Conservation (phyloP, 2,888 invertebrate genomes). For the Isotomurus palustris region DNA sequence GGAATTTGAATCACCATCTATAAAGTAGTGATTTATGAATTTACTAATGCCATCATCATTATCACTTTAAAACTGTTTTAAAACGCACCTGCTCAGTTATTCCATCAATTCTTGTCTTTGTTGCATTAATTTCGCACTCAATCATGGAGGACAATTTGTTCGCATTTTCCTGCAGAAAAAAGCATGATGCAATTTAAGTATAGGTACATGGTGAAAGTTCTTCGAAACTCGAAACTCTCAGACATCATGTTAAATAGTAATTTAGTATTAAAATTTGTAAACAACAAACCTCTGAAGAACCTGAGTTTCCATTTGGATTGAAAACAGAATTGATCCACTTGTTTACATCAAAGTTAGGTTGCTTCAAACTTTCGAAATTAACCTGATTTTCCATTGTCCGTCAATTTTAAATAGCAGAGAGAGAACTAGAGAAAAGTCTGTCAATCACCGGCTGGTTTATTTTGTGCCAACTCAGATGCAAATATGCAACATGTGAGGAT, state of each 20-base stretch:
- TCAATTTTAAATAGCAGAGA: too few relatives aligned
- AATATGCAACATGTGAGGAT: too few relatives aligned
- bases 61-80: not conserved
- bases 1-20: conserved; percentile 43
- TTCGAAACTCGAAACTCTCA: too few relatives aligned
- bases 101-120: conserved; percentile 30
- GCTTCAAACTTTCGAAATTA: conserved; percentile 12
- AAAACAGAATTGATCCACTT: conserved; percentile 29
- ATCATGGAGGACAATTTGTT: conserved; percentile 16
- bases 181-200: too few relatives aligned
- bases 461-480: too few relatives aligned
- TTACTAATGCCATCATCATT: too few relatives aligned
- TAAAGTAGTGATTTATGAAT: not conserved
- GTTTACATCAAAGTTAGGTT: conserved; percentile 31
- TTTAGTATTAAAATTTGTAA: not conserved
- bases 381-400: conserved; percentile 9
- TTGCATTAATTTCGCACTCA: conserved; percentile 32
- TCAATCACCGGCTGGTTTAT: too few relatives aligned
- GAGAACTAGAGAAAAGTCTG: too few relatives aligned
- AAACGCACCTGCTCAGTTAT: conserved; percentile 35
- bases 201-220: too few relatives aligned
- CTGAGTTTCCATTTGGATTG: not conserved
- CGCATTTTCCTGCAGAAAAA: conserved; percentile 22
- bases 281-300: not conserved
- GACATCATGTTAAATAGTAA: too few relatives aligned